Conservation (phyloP, 2,113 vertebrate genomes). For the Propithecus coquereli region DNA sequence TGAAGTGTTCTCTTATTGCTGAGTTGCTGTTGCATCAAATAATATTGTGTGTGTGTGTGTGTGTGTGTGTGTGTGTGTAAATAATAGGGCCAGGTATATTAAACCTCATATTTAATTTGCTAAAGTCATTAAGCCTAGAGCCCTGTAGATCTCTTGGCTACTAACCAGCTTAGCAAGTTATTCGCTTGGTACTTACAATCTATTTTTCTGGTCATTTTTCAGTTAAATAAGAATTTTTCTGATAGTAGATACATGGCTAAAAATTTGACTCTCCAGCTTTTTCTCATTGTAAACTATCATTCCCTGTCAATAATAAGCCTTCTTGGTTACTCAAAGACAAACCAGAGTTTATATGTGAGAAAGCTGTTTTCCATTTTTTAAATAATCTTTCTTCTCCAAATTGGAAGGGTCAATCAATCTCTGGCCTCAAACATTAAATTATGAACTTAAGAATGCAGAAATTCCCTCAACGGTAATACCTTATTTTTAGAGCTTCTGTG, state of each 20-base stretch:
- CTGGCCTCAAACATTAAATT: not conserved
- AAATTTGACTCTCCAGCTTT: not conserved
- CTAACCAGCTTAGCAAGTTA: not conserved
- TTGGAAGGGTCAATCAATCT: not conserved
- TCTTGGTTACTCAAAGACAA: not conserved
- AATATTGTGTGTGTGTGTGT: not conserved
- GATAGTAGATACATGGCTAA: not conserved
- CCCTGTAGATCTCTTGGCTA: not conserved
- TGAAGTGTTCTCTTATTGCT: not conserved
- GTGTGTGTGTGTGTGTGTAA: not conserved
- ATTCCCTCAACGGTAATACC: not conserved
- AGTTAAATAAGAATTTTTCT: not conserved
- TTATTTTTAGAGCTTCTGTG: not conserved
- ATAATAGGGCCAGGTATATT: not conserved
- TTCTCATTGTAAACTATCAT: not conserved
- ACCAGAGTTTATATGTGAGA: not conserved
- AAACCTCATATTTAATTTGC: not conserved
- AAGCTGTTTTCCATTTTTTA: not conserved
- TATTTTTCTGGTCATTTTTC: not conserved
- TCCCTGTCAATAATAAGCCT: not conserved
- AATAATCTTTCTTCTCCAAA: not conserved
- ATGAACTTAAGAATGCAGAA: not conserved
- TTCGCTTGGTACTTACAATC: not conserved
- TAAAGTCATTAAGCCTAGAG: not conserved
- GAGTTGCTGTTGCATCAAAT: not conserved